These are phyloP conservation scores for Polydrusus cervinus DNA, from an alignment of 2,888 invertebrate genomes.

Conservation along the genomic window DNA sequence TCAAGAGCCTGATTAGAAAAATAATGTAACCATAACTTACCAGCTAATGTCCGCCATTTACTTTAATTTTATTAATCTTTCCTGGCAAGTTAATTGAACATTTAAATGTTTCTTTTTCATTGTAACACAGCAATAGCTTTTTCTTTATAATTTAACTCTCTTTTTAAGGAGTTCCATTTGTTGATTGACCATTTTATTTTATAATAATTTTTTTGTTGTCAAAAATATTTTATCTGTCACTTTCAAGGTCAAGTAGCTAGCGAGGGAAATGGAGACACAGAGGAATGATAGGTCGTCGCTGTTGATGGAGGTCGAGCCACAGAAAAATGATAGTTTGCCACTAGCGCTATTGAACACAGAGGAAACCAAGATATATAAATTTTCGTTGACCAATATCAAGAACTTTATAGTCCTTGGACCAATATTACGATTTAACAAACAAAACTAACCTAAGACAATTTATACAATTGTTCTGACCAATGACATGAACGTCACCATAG, in stretches of 20 bases:
- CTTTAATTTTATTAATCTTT: constrained; percentile 32
- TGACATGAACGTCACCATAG: no score
- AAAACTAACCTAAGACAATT: no score
- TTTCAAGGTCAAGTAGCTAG: neutral
- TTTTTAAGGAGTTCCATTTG: constrained; percentile 23
- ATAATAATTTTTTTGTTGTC: neutral
- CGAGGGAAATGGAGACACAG: no score
- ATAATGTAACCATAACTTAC: constrained; percentile 49
- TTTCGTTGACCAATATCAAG: no score
- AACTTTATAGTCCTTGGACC: no score
- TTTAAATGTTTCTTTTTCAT: constrained; percentile 44
- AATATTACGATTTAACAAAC: no score
- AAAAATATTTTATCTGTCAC: neutral
- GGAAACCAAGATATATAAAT: no score
- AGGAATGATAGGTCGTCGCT: no score
- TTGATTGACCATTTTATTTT: constrained; percentile 7
- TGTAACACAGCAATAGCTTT: constrained; percentile 11
- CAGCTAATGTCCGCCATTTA: constrained; percentile 63
- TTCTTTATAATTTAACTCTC: neutral
- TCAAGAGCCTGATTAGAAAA: constrained; percentile 6
- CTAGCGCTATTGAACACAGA: no score
- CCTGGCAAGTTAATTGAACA: neutral
- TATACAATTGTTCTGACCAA: no score
- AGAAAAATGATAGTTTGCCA: no score
- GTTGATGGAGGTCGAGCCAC: no score